These are phyloP conservation scores for Prolemur simus DNA, from an alignment of 2,113 vertebrate genomes.

Conservation along the genomic window DNA sequence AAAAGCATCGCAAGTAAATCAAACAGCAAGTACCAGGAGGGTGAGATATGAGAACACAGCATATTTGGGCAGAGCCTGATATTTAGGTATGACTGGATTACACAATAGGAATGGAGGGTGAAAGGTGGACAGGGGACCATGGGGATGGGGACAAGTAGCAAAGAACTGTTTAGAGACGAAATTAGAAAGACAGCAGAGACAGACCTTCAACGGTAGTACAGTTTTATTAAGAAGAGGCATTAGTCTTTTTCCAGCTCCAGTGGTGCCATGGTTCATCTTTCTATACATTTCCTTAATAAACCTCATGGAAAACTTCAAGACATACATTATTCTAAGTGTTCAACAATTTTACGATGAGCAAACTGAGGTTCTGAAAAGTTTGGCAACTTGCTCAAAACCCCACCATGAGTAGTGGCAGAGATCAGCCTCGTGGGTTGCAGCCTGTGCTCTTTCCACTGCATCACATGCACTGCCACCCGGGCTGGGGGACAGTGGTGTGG, in stretches of 20 bases:
- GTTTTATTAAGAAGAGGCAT: background rate
- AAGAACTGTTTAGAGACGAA: background rate
- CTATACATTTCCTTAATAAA: background rate
- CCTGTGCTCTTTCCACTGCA: rapidly evolving
- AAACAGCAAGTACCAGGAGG: background rate
- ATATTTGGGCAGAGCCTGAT: background rate
- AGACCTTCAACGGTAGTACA: background rate
- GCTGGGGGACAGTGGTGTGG: background rate
- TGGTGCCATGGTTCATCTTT: background rate
- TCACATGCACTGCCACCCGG: background rate
- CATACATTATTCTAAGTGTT: background rate
- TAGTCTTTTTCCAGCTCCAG: background rate
- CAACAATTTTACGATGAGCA: background rate
- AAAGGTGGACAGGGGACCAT: rapidly evolving
- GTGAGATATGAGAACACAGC: background rate
- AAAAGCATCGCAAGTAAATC: background rate
- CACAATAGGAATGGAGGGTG: too few species aligned
- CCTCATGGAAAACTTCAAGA: background rate
- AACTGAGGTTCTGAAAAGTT: background rate
- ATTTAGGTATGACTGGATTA: background rate
- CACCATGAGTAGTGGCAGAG: background rate
- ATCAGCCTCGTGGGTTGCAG: background rate
- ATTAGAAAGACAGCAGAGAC: background rate
- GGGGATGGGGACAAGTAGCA: background rate
- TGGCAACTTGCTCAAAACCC: background rate